phyloP scores from a whole-genome alignment of 2,888 invertebrate genomes.

The Pachydiplax longipennis region DNA sequence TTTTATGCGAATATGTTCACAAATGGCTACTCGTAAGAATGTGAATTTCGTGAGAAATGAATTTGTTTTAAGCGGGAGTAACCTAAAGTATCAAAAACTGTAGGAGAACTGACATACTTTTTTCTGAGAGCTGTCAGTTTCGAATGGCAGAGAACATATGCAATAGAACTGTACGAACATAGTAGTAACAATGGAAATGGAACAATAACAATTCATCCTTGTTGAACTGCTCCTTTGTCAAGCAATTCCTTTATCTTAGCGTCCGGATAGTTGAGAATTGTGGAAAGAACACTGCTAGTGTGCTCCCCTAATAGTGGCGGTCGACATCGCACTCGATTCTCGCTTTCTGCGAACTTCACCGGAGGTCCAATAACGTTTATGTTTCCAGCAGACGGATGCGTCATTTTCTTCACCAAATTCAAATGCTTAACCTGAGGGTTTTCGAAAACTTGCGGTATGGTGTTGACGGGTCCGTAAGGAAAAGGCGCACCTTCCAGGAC shows the following conservation, averaged over 20 bases:
- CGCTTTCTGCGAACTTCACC: slow-evolving; percentile 78
- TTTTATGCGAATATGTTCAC: no score
- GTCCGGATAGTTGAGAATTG: slow-evolving; percentile 70
- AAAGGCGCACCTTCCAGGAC: slow-evolving; percentile 78
- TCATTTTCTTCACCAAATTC: slow-evolving; percentile 74
- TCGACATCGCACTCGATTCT: slow-evolving; percentile 73
- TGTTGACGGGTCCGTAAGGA: slow-evolving; percentile 91
- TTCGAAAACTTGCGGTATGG: slow-evolving; percentile 81
- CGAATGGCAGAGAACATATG: no score
- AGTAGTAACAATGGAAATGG: no score
- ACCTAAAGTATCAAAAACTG: no score
- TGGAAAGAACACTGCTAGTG: slow-evolving; percentile 76
- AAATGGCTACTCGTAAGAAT: no score
- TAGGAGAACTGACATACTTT: no score
- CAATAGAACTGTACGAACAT: no score
- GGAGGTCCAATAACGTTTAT: slow-evolving; percentile 87
- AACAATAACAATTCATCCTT: not conserved
- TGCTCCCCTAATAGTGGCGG: slow-evolving; percentile 91
- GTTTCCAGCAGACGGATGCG: slow-evolving; percentile 73
- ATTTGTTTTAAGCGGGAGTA: no score
- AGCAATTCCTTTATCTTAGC: slow-evolving; percentile 66
- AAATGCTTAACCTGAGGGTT: slow-evolving; percentile 84
- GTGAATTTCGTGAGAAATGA: no score
- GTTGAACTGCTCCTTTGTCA: not conserved
- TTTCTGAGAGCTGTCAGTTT: no score